These are phyloP conservation scores for Sylvia borin DNA, from an alignment of 2,797 vertebrate genomes.

Conservation along the genomic window DNA sequence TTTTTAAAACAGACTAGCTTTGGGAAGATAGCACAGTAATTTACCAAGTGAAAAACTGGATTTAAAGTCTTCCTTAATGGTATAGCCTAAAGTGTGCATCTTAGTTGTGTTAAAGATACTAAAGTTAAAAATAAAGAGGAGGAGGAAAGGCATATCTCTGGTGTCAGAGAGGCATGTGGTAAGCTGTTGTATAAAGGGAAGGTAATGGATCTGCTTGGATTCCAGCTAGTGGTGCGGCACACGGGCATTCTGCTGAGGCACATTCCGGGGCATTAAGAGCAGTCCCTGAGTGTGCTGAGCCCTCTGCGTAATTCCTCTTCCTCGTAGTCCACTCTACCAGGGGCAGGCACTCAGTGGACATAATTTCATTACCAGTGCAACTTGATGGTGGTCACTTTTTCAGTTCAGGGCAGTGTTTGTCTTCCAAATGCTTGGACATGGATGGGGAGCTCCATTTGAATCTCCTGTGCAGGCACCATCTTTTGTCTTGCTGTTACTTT, in stretches of 20 bases:
- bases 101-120: conserved; percentile 34
- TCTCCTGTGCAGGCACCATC: not conserved
- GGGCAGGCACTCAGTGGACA: not conserved
- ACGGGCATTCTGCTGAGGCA: not conserved
- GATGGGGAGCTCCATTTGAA: not conserved
- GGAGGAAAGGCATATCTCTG: conserved; percentile 41
- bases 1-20: not conserved
- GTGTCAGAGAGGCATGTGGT: conserved; percentile 53
- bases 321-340: not conserved
- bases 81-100: not conserved
- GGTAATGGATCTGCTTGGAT: conserved; percentile 64
- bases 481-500: not conserved
- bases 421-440: fast-evolving
- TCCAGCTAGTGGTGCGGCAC: conserved; percentile 16
- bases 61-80: conserved; percentile 1
- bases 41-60: not conserved
- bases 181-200: conserved; percentile 56
- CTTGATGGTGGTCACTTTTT: not conserved
- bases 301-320: not conserved
- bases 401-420: not conserved
- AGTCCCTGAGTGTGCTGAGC: not conserved
- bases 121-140: conserved; percentile 61
- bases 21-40: not conserved
- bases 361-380: not conserved
- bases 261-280: conserved; percentile 39